phyloP scores from a whole-genome alignment of 2,113 vertebrate species.

The Zingel zingel region DNA sequence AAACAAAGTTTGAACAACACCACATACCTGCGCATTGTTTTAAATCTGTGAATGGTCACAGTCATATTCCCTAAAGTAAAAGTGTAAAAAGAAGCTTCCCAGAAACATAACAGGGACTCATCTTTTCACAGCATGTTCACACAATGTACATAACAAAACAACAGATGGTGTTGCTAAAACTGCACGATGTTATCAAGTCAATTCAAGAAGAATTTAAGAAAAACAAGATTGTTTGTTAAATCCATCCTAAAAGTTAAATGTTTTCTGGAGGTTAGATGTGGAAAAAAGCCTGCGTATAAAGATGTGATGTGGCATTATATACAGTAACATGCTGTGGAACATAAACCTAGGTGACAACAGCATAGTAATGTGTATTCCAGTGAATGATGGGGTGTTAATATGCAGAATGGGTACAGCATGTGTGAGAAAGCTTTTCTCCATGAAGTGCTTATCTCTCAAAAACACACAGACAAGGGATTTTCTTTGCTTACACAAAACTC shows the following conservation, averaged over 20 bases:
- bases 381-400: constrained; percentile 38
- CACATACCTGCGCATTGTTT: constrained; percentile 16
- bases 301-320: constrained; percentile 17
- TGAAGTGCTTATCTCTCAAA: constrained; percentile 43
- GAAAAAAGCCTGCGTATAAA: neutral
- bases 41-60: constrained; percentile 24
- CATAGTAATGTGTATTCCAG: neutral
- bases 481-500: constrained; percentile 16
- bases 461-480: constrained; percentile 16
- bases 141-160: constrained; percentile 41
- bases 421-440: constrained; percentile 48
- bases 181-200: neutral
- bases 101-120: neutral
- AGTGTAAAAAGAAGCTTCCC: neutral
- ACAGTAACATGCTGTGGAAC: constrained; percentile 3
- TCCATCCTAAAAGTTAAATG: neutral
- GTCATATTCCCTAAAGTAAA: constrained; percentile 10
- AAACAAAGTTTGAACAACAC: constrained; percentile 18
- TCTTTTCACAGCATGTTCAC: constrained; percentile 40
- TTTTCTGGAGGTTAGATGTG: constrained; percentile 9
- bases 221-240: constrained; percentile 20
- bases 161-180: constrained; percentile 49
- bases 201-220: too few relatives aligned
- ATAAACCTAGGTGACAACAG: neutral
- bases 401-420: constrained; percentile 20